phyloP scores from a whole-genome alignment of 1,140 invertebrate species.

The Dryas iulia region DNA sequence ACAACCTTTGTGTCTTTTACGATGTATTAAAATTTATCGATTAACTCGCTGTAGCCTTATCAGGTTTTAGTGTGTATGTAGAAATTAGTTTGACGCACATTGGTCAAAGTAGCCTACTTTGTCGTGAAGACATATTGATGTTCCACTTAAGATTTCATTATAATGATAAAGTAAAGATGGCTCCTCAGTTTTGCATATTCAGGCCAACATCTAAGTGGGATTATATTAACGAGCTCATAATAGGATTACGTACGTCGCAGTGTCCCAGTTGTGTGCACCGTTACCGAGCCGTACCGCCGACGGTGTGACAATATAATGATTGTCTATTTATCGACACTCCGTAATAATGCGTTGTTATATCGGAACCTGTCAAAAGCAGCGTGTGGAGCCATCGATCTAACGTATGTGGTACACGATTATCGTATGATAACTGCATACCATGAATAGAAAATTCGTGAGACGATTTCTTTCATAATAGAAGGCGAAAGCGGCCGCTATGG shows the following conservation, averaged over 20 bases:
- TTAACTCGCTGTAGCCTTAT: not conserved
- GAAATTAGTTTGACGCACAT: not conserved
- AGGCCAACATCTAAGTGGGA: constrained; percentile 42
- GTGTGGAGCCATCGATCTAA: constrained; percentile 50
- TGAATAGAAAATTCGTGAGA: constrained; percentile 25
- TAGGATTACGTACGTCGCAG: constrained; percentile 69
- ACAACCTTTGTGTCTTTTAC: constrained; percentile 26
- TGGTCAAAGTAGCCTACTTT: not conserved
- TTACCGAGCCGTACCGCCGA: constrained; percentile 55
- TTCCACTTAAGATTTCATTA: not conserved
- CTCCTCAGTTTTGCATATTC: constrained; percentile 25
- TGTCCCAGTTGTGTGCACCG: constrained; percentile 68
- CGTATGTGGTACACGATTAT: constrained; percentile 32
- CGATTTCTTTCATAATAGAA: constrained; percentile 39
- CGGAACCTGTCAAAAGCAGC: constrained; percentile 40
- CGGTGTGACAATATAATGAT: constrained; percentile 74
- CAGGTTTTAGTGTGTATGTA: not conserved
- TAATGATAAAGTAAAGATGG: constrained; percentile 17
- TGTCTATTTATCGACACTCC: constrained; percentile 57
- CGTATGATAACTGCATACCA: constrained; percentile 1
- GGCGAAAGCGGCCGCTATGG: constrained; percentile 52
- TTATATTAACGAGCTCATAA: constrained; percentile 75
- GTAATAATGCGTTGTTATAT: constrained; percentile 41
- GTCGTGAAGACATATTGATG: not conserved
- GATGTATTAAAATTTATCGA: constrained; percentile 28